Evolutionary conservation across 2,113 vertebrate species (phyloP).

Genomic region (Paradoxurus hermaphroditus): DNA sequence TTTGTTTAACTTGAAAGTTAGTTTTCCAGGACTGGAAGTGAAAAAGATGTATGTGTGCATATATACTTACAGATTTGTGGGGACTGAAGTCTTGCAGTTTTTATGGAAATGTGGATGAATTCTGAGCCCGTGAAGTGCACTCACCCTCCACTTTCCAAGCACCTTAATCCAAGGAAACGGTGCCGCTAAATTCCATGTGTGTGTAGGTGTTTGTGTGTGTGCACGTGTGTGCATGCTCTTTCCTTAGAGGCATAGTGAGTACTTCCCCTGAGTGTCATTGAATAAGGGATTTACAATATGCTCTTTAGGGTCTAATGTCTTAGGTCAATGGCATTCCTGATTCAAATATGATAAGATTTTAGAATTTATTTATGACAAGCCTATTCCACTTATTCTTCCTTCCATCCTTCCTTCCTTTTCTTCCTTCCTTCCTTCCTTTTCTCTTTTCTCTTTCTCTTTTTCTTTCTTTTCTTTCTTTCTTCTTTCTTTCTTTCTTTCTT

Average conservation of each 20-base stretch:
- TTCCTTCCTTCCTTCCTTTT: background rate
- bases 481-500: background rate
- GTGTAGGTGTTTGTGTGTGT: too few species aligned
- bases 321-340: background rate
- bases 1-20: background rate
- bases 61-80: background rate
- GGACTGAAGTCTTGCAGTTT: background rate
- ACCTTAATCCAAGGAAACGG: background rate
- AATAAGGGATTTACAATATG: background rate
- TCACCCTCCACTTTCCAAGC: background rate
- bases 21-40: background rate
- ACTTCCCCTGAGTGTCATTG: background rate
- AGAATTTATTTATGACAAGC: background rate
- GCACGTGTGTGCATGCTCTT: background rate
- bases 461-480: background rate
- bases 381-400: background rate
- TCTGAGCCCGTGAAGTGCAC: background rate
- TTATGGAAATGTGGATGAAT: background rate
- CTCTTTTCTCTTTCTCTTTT: too few species aligned
- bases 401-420: background rate
- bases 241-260: background rate
- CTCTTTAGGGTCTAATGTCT: background rate
- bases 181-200: background rate
- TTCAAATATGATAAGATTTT: background rate
- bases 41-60: background rate